A percentile compares a stretch with the other conserved stretches of the same genome.
These are phyloP conservation scores for Micromys minutus DNA, from an alignment of 2,113 vertebrate species.

Conservation along the genomic window DNA sequence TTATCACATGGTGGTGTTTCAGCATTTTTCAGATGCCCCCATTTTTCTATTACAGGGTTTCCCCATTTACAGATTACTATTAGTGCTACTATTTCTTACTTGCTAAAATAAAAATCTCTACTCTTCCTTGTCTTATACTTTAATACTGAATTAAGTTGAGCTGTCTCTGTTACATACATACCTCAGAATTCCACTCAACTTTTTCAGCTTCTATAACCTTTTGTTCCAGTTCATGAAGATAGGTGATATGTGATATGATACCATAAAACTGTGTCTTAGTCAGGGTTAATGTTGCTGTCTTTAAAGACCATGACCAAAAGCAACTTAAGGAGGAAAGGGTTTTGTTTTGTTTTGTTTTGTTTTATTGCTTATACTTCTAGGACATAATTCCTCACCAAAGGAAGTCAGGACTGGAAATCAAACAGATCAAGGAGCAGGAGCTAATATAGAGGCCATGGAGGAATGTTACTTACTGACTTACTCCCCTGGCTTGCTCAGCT, in stretches of 20 bases:
- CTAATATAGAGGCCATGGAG: neutral
- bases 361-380: too few relatives aligned
- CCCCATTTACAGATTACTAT: neutral
- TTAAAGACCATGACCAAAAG: neutral
- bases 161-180: neutral
- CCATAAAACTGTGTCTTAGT: neutral
- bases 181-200: neutral
- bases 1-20: neutral
- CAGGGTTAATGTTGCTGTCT: neutral
- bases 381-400: neutral
- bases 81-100: neutral
- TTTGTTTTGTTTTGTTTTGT: too few relatives aligned
- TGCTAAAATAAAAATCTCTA: neutral
- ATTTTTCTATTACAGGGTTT: neutral
- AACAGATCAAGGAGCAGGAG: neutral
- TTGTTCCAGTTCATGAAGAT: neutral
- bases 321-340: neutral
- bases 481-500: too few relatives aligned
- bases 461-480: neutral
- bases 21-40: neutral
- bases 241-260: neutral
- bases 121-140: neutral
- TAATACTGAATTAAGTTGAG: neutral
- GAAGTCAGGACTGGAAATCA: neutral
- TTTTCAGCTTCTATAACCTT: neutral